Base-by-base conservation (phyloP, 2,113 vertebrate genomes). In the Toxotes chatareus region DNA sequence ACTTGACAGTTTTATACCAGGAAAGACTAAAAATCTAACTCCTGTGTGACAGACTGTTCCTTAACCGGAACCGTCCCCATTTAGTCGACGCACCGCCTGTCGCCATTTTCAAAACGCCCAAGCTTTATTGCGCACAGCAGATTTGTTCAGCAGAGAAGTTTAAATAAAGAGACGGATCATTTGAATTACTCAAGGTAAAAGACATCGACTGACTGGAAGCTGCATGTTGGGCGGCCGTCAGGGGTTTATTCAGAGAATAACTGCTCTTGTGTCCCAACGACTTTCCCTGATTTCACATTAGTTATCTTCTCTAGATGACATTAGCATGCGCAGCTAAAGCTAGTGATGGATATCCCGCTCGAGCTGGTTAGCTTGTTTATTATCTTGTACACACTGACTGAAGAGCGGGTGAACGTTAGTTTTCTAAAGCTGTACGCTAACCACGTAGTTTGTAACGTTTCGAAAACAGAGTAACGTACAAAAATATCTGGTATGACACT, bases 151-250 rank as follows among this genome's bases (percentile, higher is more conserved):
- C 89, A 76, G n/a, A 66, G 84, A 64, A 61, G 90, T 95, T 94
- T 96, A 94, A 96, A 96, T 96, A 96, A 96, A 96, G 95, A 94
- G 60, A 74, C 88, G 91, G 91, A 90, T 79, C 72, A 68, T 94
- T 95, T 95, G 94, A 96, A 95, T 94, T 5, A 59, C 44, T 78
- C 36, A 91, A 96, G 95, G 95, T 95, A 95, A 95, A 27, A 87
- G 32, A 44, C 64, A 6, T 12, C 14, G 73, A 47, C 6, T 65
- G 78, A 66, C 42, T 63, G 73, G 44, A 21, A 46, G 66, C 27
- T 78, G 47, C 13, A 12, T 59, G 57, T 74, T 5, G 2, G 72
- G 5, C 4, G 32, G 7, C 2, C 2, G 31, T 2, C 9, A 6
- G 5, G 0, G 1, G 0, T 46, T 59, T 31, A 34, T 44, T 47